phyloP scores from a whole-genome alignment of 2,888 invertebrate species.

The Caenorhabditis japonica region DNA sequence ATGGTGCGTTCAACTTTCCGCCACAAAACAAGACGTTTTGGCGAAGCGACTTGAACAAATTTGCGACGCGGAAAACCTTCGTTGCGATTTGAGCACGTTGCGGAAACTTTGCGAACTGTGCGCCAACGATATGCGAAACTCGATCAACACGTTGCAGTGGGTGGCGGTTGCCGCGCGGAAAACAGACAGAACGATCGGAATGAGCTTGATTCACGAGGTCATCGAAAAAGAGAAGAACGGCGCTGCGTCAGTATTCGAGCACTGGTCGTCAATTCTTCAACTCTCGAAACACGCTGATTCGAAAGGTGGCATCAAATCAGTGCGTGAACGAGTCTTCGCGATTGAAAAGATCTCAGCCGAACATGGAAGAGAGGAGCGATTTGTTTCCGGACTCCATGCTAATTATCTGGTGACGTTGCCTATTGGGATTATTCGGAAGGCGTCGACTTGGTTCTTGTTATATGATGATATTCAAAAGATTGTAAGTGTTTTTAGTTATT shows the following conservation, averaged over 20 bases:
- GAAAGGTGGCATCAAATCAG: constrained; percentile 45
- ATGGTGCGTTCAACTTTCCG: constrained; percentile 82
- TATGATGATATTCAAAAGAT: constrained; percentile 56
- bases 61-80: constrained; percentile 81
- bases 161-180: constrained; percentile 42
- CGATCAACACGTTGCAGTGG: constrained; percentile 53
- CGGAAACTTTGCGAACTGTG: constrained; percentile 42
- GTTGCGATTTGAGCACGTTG: constrained; percentile 44
- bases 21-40: constrained; percentile 78
- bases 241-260: constrained; percentile 58
- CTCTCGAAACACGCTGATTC: constrained; percentile 57
- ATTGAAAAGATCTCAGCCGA: constrained; percentile 51
- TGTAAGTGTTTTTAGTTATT: constrained; percentile 24
- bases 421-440: constrained; percentile 47
- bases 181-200: constrained; percentile 14
- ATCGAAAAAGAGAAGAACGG: constrained; percentile 53
- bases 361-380: constrained; percentile 59
- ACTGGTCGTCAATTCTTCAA: constrained; percentile 63
- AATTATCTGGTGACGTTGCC: constrained; percentile 62
- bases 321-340: constrained; percentile 23
- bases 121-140: constrained; percentile 51
- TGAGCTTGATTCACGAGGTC: constrained; percentile 45
- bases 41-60: constrained; percentile 82
- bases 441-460: constrained; percentile 51
- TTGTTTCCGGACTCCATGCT: constrained; percentile 61